Percentiles rank a stretch among this genome's conserved stretches.
phyloP scores from a whole-genome alignment of 1,140 invertebrate genomes.

The Lethrus apterus region DNA sequence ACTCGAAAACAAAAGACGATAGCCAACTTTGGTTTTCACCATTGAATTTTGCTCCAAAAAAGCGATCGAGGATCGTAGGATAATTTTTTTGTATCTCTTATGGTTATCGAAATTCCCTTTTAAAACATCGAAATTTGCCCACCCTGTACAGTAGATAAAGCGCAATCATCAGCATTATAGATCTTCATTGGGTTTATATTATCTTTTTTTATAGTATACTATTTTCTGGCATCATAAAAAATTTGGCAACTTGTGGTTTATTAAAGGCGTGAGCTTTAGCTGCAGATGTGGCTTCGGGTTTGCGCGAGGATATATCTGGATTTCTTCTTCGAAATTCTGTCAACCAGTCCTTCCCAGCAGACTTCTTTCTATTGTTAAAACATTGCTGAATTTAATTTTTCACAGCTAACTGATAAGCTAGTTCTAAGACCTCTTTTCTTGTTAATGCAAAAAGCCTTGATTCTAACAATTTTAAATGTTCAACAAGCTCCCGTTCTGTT shows the following conservation, averaged over 20 bases:
- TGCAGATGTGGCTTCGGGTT: slow-evolving; percentile 4
- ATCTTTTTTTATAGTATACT: no score
- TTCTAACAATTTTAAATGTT: slow-evolving; percentile 14
- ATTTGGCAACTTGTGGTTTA: background rate
- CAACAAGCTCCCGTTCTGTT: slow-evolving; percentile 9
- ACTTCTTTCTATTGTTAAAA: background rate
- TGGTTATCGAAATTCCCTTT: no score
- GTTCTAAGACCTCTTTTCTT: slow-evolving; percentile 1
- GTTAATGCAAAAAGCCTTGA: slow-evolving; percentile 10
- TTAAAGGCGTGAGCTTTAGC: slow-evolving; percentile 1
- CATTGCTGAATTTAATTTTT: background rate
- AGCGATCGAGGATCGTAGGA: no score
- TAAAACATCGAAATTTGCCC: no score
- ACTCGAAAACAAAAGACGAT: no score
- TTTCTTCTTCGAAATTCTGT: slow-evolving; percentile 8
- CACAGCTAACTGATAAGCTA: slow-evolving; percentile 7
- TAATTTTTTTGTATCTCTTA: no score
- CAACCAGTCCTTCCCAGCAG: background rate
- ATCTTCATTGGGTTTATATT: no score
- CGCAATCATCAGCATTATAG: no score
- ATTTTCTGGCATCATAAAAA: no score
- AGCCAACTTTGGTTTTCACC: no score
- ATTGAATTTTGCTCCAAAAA: no score
- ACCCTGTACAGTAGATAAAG: no score
- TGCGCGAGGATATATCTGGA: slow-evolving; percentile 1